phyloP scores from a whole-genome alignment of 1,140 invertebrate species.

The Drosophila sulfurigaster region DNA sequence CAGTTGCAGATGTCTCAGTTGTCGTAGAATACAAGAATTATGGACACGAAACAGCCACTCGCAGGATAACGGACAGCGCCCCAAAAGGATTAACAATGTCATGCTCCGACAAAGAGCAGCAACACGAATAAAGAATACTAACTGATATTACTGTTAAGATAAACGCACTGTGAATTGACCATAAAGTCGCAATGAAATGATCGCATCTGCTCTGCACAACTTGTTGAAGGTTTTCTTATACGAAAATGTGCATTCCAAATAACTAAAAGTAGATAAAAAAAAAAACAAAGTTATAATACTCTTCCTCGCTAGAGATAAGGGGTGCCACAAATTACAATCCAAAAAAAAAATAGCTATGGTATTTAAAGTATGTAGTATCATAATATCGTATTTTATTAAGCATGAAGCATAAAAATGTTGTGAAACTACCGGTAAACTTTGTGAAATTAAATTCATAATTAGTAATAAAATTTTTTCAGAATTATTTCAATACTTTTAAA shows the following conservation, averaged over 20 bases:
- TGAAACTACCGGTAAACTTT: too few species aligned
- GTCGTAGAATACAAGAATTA: constrained; percentile 59
- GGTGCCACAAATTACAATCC: too few species aligned
- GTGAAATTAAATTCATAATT: too few species aligned
- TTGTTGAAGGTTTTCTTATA: not conserved
- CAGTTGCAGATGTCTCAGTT: constrained; percentile 72
- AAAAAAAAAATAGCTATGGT: too few species aligned
- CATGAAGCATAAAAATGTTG: too few species aligned
- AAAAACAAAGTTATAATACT: not conserved
- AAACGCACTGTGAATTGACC: constrained; percentile 10
- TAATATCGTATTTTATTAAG: too few species aligned
- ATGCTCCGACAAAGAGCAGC: not conserved
- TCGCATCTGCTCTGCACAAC: not conserved
- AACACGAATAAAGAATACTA: constrained; percentile 2
- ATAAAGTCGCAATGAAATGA: constrained; percentile 8
- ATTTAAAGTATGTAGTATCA: too few species aligned
- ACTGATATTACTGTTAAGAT: constrained; percentile 16
- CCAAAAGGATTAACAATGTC: constrained; percentile 8
- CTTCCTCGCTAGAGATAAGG: too few species aligned
- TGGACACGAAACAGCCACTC: constrained; percentile 37
- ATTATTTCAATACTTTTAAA: too few species aligned
- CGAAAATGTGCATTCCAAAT: not conserved
- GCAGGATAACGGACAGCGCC: constrained; percentile 34
- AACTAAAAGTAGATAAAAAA: not conserved
- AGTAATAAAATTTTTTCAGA: too few species aligned